phyloP scores from a whole-genome alignment of 2,797 vertebrate genomes.

The Ptychadena robeensis region DNA sequence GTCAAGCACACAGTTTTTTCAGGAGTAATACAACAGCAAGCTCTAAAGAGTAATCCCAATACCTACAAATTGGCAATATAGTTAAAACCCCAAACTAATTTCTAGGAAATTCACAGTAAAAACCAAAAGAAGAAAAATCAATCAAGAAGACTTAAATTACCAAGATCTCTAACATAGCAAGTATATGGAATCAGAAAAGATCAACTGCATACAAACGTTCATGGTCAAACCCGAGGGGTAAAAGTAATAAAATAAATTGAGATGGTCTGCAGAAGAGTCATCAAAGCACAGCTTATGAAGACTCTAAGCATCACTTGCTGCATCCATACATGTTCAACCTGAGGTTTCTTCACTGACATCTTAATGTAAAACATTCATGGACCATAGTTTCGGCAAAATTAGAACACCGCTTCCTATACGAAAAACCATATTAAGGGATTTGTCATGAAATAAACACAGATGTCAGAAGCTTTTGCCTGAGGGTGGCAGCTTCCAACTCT shows the following conservation, averaged over 20 bases:
- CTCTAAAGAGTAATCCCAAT: background rate
- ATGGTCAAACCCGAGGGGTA: slow-evolving; percentile 4
- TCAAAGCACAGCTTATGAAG: slow-evolving; percentile 55
- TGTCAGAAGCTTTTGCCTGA: background rate
- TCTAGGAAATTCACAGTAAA: slow-evolving; percentile 26
- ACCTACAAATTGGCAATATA: background rate
- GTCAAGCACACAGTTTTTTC: background rate
- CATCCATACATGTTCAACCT: slow-evolving; percentile 47
- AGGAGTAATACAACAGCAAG: slow-evolving; percentile 38
- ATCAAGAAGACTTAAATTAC: background rate
- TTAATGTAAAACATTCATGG: slow-evolving; percentile 43
- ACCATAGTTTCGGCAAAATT: slow-evolving; percentile 10
- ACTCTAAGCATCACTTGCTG: slow-evolving; percentile 18
- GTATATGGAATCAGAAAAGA: background rate
- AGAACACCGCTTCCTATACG: slow-evolving; percentile 9
- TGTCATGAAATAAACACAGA: background rate
- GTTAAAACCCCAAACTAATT: background rate
- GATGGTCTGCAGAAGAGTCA: slow-evolving; percentile 31
- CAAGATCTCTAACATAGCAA: background rate
- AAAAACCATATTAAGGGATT: slow-evolving; percentile 14
- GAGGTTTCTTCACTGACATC: slow-evolving; percentile 57
- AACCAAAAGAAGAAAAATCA: background rate
- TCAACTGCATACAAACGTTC: slow-evolving; percentile 7
- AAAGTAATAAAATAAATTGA: slow-evolving; percentile 11
- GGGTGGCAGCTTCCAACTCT: background rate